Evolutionary conservation across 2,888 invertebrate genomes (phyloP).

Genomic region (Tenthredo livida): DNA sequence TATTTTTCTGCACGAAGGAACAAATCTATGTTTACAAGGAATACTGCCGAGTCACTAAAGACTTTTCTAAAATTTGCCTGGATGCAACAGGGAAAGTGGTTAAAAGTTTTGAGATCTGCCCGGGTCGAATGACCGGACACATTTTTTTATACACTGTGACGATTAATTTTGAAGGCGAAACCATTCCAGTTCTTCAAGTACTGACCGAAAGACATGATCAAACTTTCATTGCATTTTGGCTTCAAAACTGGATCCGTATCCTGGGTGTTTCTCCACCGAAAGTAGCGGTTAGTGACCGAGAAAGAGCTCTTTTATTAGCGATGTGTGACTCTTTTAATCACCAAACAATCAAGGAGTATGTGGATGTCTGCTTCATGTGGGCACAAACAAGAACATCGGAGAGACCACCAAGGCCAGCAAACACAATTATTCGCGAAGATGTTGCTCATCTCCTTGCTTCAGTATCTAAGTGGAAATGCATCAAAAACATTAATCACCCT

Average conservation of each 20-base stretch:
- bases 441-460: too few species aligned
- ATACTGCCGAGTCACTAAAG: neutral
- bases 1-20: neutral
- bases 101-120: neutral
- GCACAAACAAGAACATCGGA: too few species aligned
- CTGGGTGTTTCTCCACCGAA: neutral
- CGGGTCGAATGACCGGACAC: conserved; percentile 3
- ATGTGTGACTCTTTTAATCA: too few species aligned
- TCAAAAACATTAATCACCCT: too few species aligned
- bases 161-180: neutral
- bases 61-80: neutral
- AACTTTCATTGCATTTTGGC: neutral
- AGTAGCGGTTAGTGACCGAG: too few species aligned
- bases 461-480: too few species aligned
- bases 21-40: neutral
- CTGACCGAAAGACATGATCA: neutral
- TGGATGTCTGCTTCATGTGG: too few species aligned
- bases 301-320: too few species aligned
- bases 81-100: neutral
- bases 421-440: too few species aligned
- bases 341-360: too few species aligned
- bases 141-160: neutral
- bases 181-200: neutral
- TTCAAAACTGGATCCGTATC: neutral
- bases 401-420: too few species aligned